Evolutionary conservation across 2,888 invertebrate genomes (phyloP).

Genomic region (Drosophila paramelanica): DNA sequence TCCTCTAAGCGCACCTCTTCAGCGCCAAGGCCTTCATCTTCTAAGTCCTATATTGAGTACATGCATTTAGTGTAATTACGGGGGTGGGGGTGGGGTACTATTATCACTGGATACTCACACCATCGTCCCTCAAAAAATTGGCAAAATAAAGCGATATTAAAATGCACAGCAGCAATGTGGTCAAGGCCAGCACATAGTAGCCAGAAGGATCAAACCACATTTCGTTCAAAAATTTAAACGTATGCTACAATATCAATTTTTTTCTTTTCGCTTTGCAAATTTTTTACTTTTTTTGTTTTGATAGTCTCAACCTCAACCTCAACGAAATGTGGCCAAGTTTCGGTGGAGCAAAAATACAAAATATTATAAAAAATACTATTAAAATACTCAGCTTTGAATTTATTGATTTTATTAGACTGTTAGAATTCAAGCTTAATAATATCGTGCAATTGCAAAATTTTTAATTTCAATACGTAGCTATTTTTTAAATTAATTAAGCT

Average conservation of each 20-base stretch:
- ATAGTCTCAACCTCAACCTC: conserved; percentile 15
- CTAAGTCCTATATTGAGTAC: conserved; percentile 47
- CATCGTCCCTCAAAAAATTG: conserved; percentile 63
- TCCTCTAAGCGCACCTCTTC: conserved; percentile 63
- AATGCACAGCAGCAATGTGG: conserved; percentile 70
- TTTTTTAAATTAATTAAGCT: too few relatives aligned
- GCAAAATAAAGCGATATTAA: conserved; percentile 72
- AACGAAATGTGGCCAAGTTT: conserved; percentile 28
- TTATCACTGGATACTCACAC: conserved; percentile 49
- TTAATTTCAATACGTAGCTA: too few relatives aligned
- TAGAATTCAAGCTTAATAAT: not conserved
- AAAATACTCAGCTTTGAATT: conserved; percentile 9
- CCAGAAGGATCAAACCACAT: conserved; percentile 66
- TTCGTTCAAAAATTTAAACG: conserved; percentile 1
- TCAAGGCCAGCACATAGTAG: conserved; percentile 64
- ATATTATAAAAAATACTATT: conserved; percentile 1
- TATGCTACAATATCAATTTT: conserved; percentile 3
- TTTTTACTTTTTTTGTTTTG: conserved; percentile 36
- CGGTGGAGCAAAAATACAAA: not conserved
- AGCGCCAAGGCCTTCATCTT: conserved; percentile 69
- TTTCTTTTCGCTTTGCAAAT: conserved; percentile 1
- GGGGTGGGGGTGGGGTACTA: not conserved
- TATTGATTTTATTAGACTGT: not conserved
- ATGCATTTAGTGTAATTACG: not conserved
- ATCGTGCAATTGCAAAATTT: too few relatives aligned